phyloP scores from a whole-genome alignment of 1,140 invertebrate genomes.

The Panagrolaimus sp. region DNA sequence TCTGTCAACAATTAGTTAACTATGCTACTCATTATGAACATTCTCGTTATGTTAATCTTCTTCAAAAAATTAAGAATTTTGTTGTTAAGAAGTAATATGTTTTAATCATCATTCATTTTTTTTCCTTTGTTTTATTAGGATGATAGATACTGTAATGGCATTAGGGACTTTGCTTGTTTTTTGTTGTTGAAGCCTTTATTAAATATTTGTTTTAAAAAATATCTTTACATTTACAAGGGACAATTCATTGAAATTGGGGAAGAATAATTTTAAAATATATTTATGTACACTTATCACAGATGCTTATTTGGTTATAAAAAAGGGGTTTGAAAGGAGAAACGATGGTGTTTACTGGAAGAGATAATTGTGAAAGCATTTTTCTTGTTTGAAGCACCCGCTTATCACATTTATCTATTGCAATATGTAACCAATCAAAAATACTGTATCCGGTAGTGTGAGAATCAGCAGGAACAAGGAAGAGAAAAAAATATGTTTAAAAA shows the following conservation, averaged over 20 bases:
- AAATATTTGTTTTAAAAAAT: not conserved
- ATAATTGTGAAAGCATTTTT: constrained; percentile 7
- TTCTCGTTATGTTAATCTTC: constrained; percentile 46
- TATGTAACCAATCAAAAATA: not conserved
- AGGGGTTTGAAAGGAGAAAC: not conserved
- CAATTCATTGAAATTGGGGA: no score
- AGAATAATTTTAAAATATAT: not conserved
- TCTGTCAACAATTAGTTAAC: constrained; percentile 46
- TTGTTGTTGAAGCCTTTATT: not conserved
- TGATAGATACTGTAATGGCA: not conserved
- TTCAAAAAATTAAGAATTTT: constrained; percentile 49
- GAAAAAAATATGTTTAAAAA: no score
- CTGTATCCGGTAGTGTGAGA: no score
- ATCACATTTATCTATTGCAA: not conserved
- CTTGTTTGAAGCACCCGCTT: not conserved
- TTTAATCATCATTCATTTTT: not conserved
- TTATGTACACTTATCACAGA: constrained; percentile 14
- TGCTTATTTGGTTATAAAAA: not conserved
- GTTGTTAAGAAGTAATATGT: constrained; percentile 27
- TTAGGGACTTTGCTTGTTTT: not conserved
- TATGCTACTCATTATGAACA: constrained; percentile 53
- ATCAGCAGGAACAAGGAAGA: no score
- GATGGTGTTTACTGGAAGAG: not conserved
- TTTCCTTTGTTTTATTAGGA: not conserved
- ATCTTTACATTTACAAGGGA: not conserved